Evolutionary conservation across 1,140 invertebrate species (phyloP), one percentile per base, ranked within the genome.

Genomic region (Leptinotarsa lineolata): DNA sequence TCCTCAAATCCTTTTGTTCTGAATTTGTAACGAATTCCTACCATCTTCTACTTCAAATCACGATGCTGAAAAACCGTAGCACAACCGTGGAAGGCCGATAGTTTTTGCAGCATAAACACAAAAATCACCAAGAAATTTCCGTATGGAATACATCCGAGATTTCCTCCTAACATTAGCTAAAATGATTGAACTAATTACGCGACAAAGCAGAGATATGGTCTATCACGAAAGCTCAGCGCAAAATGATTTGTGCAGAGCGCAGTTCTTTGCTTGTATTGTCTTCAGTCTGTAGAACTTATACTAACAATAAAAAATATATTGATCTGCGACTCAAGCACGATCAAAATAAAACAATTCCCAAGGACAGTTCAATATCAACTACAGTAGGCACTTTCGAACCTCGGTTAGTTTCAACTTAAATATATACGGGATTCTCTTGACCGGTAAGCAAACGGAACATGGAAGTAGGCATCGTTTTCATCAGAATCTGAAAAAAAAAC

Each of bases 381-480:
- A 84, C 78, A 80, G 77, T 83, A 84, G 83, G 83, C 83, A 84
- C 83, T 84, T 84, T 84, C 81, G 80, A 81, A 83, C 81, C 82
- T 80, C 75, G 76, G 76, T 77, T 79, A 79, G 74, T 75, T 74
- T 77, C 72, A 84, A 81, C 58, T 92, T 93, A 95, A 88, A 99
- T 99, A 87, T 98, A 99, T 86, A 98, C 94, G 79, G 98, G 98
- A 83, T 96, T 96, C 88, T 99, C 98, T 88, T 99, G 98, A 72
- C 98, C 98, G 73, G 98, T 99, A 82, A 99, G 88, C 84, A 99
- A 88, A 81, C 97, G 91, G 89, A 98, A 99, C 95, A 99, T 99
- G 68, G 98, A 99, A 73, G 98, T 99, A 76, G 98, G 98, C 98
- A 99, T 99, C 67, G 98, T 99, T 87, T 99, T 99, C 97, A 99